Evolutionary conservation across 2,797 vertebrate species (phyloP).

Genomic region (Myotis daubentonii): DNA sequence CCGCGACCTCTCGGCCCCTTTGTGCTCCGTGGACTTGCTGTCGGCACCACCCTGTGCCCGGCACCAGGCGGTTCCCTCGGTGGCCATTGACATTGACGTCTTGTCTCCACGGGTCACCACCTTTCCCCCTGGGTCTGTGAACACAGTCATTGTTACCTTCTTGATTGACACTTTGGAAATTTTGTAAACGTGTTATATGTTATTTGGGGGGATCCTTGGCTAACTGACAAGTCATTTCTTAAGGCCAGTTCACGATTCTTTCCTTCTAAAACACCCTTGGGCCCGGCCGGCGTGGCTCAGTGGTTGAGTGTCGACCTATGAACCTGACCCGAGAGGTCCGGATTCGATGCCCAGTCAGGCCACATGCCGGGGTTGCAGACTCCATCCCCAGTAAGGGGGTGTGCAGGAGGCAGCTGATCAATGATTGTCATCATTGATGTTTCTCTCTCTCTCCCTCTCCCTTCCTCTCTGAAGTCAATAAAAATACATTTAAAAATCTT

Average conservation of each 20-base stretch:
- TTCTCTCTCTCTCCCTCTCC: too few relatives aligned
- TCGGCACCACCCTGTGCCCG: conserved; percentile 43
- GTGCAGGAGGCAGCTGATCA: too few relatives aligned
- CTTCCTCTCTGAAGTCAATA: too few relatives aligned
- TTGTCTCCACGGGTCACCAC: conserved; percentile 46
- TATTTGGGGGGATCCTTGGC: not conserved
- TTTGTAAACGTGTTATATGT: conserved; percentile 59
- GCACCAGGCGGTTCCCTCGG: conserved; percentile 36
- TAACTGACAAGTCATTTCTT: conserved; percentile 46
- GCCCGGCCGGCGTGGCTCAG: too few relatives aligned
- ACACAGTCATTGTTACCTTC: conserved; percentile 56
- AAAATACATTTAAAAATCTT: too few relatives aligned
- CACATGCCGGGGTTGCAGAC: too few relatives aligned
- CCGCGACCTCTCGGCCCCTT: conserved; percentile 2
- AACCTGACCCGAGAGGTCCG: too few relatives aligned
- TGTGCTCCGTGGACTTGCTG: conserved; percentile 60
- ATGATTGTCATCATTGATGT: too few relatives aligned
- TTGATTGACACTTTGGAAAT: conserved; percentile 67
- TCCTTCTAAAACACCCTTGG: not conserved
- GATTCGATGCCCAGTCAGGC: too few relatives aligned
- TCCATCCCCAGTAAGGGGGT: too few relatives aligned
- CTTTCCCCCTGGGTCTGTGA: conserved; percentile 53
- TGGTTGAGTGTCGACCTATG: too few relatives aligned
- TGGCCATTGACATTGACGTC: conserved; percentile 49
- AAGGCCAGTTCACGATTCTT: not conserved